Conservation (phyloP, 92 coral and sea anemone species). For the Micromussa lordhowensis region DNA sequence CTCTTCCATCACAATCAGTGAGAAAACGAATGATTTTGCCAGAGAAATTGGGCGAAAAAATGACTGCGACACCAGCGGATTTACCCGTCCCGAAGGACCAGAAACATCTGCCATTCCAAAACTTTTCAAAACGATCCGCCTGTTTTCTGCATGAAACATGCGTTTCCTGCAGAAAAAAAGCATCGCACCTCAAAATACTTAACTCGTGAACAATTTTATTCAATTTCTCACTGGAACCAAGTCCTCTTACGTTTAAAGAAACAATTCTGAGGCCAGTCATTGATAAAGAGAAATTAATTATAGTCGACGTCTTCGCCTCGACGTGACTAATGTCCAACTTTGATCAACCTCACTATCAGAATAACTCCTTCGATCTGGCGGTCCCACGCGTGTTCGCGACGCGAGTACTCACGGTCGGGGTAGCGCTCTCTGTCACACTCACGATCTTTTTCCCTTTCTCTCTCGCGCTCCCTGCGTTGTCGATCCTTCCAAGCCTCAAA, state of each 20-base stretch:
- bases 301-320: no score
- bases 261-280: background rate
- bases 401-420: no score
- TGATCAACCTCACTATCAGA: no score
- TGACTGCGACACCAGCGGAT: constrained; percentile 9
- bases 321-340: no score
- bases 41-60: background rate
- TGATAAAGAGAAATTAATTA: no score
- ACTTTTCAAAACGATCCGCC: background rate
- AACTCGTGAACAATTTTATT: background rate
- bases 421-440: no score
- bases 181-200: background rate
- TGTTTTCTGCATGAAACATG: background rate
- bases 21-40: background rate
- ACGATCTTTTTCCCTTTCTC: no score
- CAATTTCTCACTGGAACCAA: background rate
- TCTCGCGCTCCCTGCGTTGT: no score
- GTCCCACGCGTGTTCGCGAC: no score
- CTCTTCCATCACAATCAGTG: background rate
- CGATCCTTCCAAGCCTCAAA: no score
- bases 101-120: constrained; percentile 6
- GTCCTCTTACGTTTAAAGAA: background rate
- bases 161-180: background rate
- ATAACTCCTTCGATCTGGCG: no score
- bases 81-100: constrained; percentile 28